Evolutionary conservation across 2,888 invertebrate genomes (phyloP).

Genomic region (Palloptera scutellata): DNA sequence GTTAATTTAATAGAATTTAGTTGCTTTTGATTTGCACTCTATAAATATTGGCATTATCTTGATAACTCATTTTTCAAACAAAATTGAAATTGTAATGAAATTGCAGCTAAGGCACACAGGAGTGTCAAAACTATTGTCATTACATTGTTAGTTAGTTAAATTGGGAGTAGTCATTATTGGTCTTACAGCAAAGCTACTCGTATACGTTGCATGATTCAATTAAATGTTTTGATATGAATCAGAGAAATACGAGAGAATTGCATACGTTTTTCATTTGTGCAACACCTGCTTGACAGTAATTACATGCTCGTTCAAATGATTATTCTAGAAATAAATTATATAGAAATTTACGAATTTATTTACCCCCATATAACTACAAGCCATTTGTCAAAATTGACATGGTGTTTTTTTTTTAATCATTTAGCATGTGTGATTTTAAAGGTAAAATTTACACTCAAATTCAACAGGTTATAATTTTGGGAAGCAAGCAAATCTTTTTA

Average conservation of each 20-base stretch:
- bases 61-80: conserved; percentile 54
- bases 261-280: conserved; percentile 14
- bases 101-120: conserved; percentile 41
- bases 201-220: conserved; percentile 27
- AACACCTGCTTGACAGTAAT: conserved; percentile 30
- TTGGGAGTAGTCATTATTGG: conserved; percentile 8
- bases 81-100: conserved; percentile 47
- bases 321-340: too few relatives aligned
- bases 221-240: conserved; percentile 27
- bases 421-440: not conserved
- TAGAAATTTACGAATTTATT: too few relatives aligned
- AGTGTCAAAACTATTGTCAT: conserved; percentile 53
- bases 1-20: conserved; percentile 26
- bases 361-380: conserved; percentile 16
- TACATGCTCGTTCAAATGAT: conserved; percentile 15
- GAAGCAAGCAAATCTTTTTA: too few relatives aligned
- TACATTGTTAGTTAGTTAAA: conserved; percentile 45
- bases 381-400: conserved; percentile 29
- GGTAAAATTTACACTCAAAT: not conserved
- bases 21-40: conserved; percentile 12
- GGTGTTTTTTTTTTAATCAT: conserved; percentile 1
- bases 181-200: not conserved
- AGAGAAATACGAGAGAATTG: not conserved
- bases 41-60: conserved; percentile 49
- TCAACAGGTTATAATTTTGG: not conserved